A percentile compares a stretch with the other conserved stretches of the same genome.
Evolutionary conservation across 2,888 invertebrate genomes (phyloP).

Genomic region (Melinopterus prodromus): DNA sequence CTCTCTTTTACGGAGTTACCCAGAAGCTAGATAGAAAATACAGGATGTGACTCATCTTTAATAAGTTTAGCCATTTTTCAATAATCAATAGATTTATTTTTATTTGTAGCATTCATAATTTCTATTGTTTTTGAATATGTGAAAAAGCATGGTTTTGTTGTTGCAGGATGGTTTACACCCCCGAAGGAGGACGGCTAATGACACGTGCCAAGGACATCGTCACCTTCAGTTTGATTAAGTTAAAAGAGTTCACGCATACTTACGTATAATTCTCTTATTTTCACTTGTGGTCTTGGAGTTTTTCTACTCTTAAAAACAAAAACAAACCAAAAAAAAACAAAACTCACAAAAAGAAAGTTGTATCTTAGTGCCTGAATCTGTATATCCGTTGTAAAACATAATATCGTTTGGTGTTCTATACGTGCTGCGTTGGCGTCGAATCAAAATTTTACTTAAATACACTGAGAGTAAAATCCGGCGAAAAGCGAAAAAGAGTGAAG

Average conservation of each 20-base stretch:
- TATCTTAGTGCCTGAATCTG: slow-evolving; percentile 45
- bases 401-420: slow-evolving; percentile 11
- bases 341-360: slow-evolving; percentile 26
- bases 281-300: slow-evolving; percentile 27
- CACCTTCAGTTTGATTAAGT: slow-evolving; percentile 30
- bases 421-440: slow-evolving; percentile 15
- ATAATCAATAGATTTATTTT: too few species aligned
- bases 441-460: slow-evolving; percentile 14
- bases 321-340: slow-evolving; percentile 23
- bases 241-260: slow-evolving; percentile 21
- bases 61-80: too few species aligned
- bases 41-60: too few species aligned
- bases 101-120: too few species aligned
- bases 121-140: too few species aligned
- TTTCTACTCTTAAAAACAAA: slow-evolving; percentile 27
- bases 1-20: too few species aligned
- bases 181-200: slow-evolving; percentile 90
- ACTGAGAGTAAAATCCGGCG: slow-evolving; percentile 7
- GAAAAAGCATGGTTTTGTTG: too few species aligned
- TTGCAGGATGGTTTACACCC: slow-evolving; percentile 89
- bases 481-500: background rate
- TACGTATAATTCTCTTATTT: slow-evolving; percentile 27
- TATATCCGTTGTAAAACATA: slow-evolving; percentile 29
- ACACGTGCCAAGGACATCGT: slow-evolving; percentile 18
- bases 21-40: too few species aligned